Conservation (phyloP, 1,140 invertebrate genomes). For the Ceratitis capitata region DNA sequence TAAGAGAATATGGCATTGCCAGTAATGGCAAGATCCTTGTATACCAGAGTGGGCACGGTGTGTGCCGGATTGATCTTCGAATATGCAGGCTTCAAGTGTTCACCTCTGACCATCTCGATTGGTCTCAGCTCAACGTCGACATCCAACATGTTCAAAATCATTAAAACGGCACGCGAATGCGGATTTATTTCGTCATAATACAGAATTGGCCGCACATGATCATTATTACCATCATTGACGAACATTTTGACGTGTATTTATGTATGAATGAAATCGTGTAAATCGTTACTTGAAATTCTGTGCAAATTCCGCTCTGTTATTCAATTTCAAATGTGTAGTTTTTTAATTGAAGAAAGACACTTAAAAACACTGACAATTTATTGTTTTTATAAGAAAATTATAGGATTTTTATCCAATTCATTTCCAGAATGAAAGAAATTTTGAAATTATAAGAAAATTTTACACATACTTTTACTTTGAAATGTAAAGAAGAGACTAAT, state of each 20-base stretch:
- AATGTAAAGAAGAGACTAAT: constrained; percentile 5
- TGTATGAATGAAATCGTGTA: neutral
- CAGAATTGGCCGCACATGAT: constrained; percentile 6
- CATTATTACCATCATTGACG: neutral
- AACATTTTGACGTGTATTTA: neutral
- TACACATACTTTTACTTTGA: neutral
- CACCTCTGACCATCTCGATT: constrained; percentile 66
- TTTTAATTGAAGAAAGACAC: neutral
- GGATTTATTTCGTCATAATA: constrained; percentile 41
- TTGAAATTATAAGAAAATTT: neutral
- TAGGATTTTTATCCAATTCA: constrained; percentile 3
- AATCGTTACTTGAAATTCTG: neutral
- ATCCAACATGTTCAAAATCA: constrained; percentile 74
- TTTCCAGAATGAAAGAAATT: constrained; percentile 5
- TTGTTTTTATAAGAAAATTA: neutral
- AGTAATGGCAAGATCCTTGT: constrained; percentile 65
- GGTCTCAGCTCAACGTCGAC: constrained; percentile 75
- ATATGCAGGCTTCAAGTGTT: constrained; percentile 70
- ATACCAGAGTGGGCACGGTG: constrained; percentile 67
- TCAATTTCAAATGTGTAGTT: neutral
- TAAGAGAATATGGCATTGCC: constrained; percentile 62
- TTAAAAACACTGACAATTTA: constrained; percentile 15
- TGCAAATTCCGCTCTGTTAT: neutral
- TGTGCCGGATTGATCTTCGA: constrained; percentile 67
- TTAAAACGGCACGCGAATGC: constrained; percentile 30